These are phyloP conservation scores for Brachyalestes nurse DNA, from an alignment of 2,797 vertebrate genomes.

Conservation along the genomic window DNA sequence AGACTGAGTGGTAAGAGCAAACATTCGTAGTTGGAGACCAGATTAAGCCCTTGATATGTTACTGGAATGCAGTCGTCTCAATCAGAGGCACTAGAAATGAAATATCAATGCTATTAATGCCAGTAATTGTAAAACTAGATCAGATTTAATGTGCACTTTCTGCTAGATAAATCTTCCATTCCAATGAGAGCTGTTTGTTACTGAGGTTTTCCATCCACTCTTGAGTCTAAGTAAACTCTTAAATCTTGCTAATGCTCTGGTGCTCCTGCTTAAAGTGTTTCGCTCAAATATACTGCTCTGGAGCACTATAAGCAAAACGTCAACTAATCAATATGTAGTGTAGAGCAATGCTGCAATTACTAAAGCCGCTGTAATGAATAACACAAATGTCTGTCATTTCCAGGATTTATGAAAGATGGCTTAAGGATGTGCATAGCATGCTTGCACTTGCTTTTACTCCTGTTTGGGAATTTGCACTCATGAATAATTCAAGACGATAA, in stretches of 20 bases:
- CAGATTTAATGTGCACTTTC: conserved; percentile 66
- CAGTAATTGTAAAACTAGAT: conserved; percentile 67
- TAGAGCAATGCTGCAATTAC: conserved; percentile 43
- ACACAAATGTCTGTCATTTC: conserved; percentile 47
- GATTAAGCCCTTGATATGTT: conserved; percentile 33
- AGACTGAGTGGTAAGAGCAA: conserved; percentile 13
- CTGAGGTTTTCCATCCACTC: conserved; percentile 46
- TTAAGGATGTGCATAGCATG: conserved; percentile 41
- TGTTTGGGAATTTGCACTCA: conserved; percentile 32
- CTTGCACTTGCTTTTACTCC: conserved; percentile 11
- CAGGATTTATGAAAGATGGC: conserved; percentile 50
- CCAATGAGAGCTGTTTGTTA: conserved; percentile 58
- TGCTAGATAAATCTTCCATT: conserved; percentile 65
- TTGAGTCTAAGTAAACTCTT: conserved; percentile 62
- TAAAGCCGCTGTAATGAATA: conserved; percentile 43
- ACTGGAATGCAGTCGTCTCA: conserved; percentile 56
- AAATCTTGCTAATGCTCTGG: conserved; percentile 70
- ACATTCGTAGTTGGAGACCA: conserved; percentile 32
- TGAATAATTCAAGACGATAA: conserved; percentile 41
- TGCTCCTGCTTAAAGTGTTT: conserved; percentile 60
- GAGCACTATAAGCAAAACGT: conserved; percentile 46
- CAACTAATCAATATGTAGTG: conserved; percentile 53
- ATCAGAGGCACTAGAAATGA: conserved; percentile 63
- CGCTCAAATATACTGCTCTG: conserved; percentile 36
- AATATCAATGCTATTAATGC: conserved; percentile 67